These are phyloP conservation scores for Pachydiplax longipennis DNA, from an alignment of 2,888 invertebrate species.

Conservation along the genomic window DNA sequence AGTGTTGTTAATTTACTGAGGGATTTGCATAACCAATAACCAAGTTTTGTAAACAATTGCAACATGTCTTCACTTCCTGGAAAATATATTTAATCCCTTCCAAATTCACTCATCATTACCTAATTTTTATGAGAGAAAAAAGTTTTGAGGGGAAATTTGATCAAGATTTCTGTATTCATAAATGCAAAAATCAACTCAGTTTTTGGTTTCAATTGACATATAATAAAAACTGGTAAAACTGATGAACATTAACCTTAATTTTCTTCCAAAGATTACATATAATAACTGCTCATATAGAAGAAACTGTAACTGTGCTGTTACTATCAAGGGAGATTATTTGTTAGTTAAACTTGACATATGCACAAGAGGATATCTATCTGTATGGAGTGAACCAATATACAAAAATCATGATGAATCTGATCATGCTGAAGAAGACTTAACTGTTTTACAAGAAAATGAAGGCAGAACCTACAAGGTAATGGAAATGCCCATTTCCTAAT, in stretches of 20 bases:
- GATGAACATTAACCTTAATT: neutral
- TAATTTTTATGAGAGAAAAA: too few relatives aligned
- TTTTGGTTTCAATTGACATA: too few relatives aligned
- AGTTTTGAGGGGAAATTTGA: too few relatives aligned
- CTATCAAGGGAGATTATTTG: constrained; percentile 43
- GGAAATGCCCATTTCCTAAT: neutral
- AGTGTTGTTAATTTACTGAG: too few relatives aligned
- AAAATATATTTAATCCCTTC: too few relatives aligned
- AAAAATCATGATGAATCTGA: constrained; percentile 33
- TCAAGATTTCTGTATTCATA: too few relatives aligned
- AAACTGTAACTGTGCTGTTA: constrained; percentile 48
- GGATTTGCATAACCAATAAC: too few relatives aligned
- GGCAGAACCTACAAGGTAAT: constrained; percentile 47
- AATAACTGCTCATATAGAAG: constrained; percentile 45
- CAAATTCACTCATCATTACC: too few relatives aligned
- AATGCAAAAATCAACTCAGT: too few relatives aligned
- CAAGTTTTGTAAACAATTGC: too few relatives aligned
- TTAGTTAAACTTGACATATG: constrained; percentile 47
- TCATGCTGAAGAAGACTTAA: constrained; percentile 42
- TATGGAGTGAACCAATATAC: constrained; percentile 46
- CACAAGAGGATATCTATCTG: constrained; percentile 47
- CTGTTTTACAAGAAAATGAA: constrained; percentile 47
- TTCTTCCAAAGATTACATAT: constrained; percentile 33
- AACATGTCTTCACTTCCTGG: too few relatives aligned
- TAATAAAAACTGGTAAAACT: too few relatives aligned